These are phyloP conservation scores for Tenodera sinensis DNA, from an alignment of 2,888 invertebrate genomes.

Conservation along the genomic window DNA sequence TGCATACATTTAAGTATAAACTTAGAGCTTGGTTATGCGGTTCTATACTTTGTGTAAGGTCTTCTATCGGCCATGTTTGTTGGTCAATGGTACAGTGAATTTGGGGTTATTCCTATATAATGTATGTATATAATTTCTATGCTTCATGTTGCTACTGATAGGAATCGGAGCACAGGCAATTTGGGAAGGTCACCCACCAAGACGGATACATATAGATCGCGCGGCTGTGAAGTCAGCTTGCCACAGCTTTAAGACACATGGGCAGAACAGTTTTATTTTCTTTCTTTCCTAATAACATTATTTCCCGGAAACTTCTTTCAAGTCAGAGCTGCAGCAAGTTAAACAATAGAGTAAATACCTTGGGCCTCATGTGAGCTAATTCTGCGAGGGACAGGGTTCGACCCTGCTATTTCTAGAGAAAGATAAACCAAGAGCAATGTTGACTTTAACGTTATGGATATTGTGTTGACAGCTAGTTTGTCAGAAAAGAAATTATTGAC, in stretches of 20 bases:
- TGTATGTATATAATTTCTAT: too few species aligned
- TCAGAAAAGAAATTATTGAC: not conserved
- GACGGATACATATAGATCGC: not conserved
- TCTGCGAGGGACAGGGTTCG: not conserved
- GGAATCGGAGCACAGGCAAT: too few species aligned
- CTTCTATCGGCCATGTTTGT: too few species aligned
- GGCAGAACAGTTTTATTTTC: not conserved
- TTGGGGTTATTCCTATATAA: too few species aligned
- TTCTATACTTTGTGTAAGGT: too few species aligned
- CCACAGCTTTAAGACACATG: constrained; percentile 3
- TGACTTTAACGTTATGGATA: not conserved
- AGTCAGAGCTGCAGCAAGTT: not conserved
- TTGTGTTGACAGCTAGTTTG: not conserved
- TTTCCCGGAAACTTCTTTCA: constrained; percentile 20
- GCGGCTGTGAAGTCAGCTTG: not conserved
- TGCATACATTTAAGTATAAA: too few species aligned
- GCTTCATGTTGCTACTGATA: too few species aligned
- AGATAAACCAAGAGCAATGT: not conserved
- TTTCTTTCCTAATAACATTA: constrained; percentile 13
- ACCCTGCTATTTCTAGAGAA: not conserved
- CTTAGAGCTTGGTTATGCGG: too few species aligned
- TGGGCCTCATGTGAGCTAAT: not conserved
- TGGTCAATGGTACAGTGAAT: too few species aligned
- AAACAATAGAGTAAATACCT: not conserved
- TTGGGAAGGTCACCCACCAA: too few species aligned